Percentiles rank a stretch among this genome's conserved stretches.
These are phyloP conservation scores for Heliconius nattereri DNA, from an alignment of 1,140 invertebrate species.

Conservation along the genomic window DNA sequence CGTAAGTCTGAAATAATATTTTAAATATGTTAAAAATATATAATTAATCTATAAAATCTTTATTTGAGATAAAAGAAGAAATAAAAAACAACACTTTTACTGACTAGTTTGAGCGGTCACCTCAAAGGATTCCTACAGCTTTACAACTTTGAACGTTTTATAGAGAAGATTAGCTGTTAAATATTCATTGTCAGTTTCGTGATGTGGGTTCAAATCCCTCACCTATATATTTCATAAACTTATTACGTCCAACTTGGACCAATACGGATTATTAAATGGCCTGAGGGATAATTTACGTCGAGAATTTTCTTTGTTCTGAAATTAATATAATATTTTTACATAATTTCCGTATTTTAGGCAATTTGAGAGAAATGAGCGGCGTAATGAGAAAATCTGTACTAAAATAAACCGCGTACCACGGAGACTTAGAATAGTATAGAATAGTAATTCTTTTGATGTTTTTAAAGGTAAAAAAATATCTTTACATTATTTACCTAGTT, in stretches of 20 bases:
- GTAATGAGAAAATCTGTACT: too few species aligned
- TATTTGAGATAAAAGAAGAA: background rate
- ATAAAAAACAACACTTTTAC: background rate
- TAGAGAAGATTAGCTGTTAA: background rate
- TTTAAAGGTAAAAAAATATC: too few species aligned
- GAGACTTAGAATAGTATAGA: too few species aligned
- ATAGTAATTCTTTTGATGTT: too few species aligned
- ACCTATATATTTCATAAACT: conserved; percentile 9
- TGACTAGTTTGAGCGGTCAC: background rate
- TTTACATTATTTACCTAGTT: too few species aligned
- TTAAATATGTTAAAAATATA: too few species aligned
- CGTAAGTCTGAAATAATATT: too few species aligned
- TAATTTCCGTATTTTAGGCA: background rate
- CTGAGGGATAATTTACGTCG: conserved; percentile 1
- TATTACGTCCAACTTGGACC: background rate
- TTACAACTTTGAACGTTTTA: conserved; percentile 1
- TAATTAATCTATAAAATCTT: too few species aligned
- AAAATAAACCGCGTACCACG: too few species aligned
- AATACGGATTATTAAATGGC: background rate
- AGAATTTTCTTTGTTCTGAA: background rate
- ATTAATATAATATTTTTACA: background rate
- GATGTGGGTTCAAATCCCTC: conserved; percentile 6
- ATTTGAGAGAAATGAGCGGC: background rate
- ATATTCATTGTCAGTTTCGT: conserved; percentile 13
- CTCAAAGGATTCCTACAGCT: background rate